A percentile compares a stretch with the other conserved stretches of the same genome.
Evolutionary conservation across 2,113 vertebrate genomes (phyloP).

Genomic region (Microcebus tavaratra): DNA sequence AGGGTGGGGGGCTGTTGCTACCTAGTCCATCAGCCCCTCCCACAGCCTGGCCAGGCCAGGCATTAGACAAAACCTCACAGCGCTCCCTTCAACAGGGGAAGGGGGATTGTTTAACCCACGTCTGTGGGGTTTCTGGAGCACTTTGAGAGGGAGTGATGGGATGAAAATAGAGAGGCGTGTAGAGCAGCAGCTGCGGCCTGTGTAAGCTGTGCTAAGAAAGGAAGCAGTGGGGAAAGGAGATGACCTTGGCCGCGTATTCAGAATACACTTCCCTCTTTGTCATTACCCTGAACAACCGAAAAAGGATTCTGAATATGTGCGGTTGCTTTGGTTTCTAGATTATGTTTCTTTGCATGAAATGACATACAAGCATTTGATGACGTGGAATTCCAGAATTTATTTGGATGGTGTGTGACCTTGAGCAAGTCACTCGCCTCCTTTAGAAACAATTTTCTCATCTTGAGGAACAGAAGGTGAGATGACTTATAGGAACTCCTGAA

Average conservation of each 20-base stretch:
- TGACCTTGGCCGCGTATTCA: background rate
- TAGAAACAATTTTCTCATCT: background rate
- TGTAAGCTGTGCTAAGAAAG: background rate
- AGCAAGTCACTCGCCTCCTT: background rate
- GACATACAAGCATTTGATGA: background rate
- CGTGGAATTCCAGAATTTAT: background rate
- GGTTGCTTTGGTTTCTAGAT: background rate
- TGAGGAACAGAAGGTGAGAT: background rate
- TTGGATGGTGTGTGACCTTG: background rate
- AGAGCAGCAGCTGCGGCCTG: background rate
- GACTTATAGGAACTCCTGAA: background rate
- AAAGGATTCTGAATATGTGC: background rate
- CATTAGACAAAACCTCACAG: accelerated
- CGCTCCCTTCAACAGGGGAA: background rate
- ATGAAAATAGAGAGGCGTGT: background rate
- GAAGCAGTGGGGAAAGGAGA: background rate
- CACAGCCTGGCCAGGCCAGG: accelerated
- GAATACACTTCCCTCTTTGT: background rate
- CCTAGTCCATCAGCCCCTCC: accelerated
- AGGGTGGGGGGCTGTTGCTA: background rate
- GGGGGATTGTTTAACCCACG: background rate
- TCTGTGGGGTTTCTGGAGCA: background rate
- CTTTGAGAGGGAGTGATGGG: background rate
- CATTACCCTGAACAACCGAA: background rate
- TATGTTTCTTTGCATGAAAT: background rate